Evolutionary conservation across 2,888 invertebrate species (phyloP).

Genomic region (Incurvaria masculella): DNA sequence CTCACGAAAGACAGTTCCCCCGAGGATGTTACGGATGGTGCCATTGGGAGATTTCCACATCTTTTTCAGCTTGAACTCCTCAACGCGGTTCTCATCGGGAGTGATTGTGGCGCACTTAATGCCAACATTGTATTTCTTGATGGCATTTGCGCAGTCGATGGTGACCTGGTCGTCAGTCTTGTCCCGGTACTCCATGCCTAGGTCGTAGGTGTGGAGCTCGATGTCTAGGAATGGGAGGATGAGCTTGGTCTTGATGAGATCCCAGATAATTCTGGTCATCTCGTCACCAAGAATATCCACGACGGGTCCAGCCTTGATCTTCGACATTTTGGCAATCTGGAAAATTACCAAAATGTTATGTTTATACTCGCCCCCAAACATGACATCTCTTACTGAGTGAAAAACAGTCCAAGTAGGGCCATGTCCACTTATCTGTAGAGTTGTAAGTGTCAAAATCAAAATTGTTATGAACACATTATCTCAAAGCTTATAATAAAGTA

Average conservation of each 20-base stretch:
- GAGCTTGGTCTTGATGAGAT: conserved; percentile 94
- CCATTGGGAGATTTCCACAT: conserved; percentile 94
- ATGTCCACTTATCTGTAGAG: too few species aligned
- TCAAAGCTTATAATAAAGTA: too few species aligned
- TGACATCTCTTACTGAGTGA: too few species aligned
- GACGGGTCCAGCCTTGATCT: conserved; percentile 81
- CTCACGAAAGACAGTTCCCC: conserved; percentile 81
- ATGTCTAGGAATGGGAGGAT: conserved; percentile 95
- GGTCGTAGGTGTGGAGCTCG: conserved; percentile 89
- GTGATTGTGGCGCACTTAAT: conserved; percentile 99
- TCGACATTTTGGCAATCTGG: conserved; percentile 42
- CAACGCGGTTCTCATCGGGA: conserved; percentile 94
- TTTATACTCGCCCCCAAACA: too few species aligned
- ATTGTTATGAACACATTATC: too few species aligned
- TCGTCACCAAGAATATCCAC: conserved; percentile 94
- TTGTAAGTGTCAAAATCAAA: too few species aligned
- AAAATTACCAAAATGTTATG: not conserved
- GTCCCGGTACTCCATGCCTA: conserved; percentile 94
- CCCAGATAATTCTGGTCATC: conserved; percentile 98
- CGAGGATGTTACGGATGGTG: conserved; percentile 83
- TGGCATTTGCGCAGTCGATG: conserved; percentile 93
- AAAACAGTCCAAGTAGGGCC: too few species aligned
- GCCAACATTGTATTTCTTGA: conserved; percentile 96
- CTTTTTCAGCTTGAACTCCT: conserved; percentile 82
- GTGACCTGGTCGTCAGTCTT: conserved; percentile 94